These are phyloP conservation scores for Saturnia pavonia DNA, from an alignment of 2,888 invertebrate species.

Conservation along the genomic window DNA sequence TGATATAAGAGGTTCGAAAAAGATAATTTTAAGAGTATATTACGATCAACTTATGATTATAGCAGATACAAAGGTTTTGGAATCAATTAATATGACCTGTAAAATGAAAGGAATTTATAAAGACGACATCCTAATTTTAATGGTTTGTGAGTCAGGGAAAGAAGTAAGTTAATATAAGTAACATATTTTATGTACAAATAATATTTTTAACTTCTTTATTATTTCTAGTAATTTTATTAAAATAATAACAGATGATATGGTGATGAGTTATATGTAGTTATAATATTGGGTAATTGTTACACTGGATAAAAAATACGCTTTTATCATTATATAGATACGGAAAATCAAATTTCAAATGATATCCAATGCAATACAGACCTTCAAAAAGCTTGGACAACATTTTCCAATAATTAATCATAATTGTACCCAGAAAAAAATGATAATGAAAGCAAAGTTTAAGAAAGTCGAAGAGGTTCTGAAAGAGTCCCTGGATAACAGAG, in stretches of 20 bases:
- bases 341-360: constrained; percentile 69
- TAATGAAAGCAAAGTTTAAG: constrained; percentile 42
- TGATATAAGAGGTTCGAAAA: constrained; percentile 35
- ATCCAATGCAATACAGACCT: constrained; percentile 39
- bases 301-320: background rate
- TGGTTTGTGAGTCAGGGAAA: constrained; percentile 40
- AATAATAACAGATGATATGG: background rate
- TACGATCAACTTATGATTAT: constrained; percentile 61
- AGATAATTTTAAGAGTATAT: constrained; percentile 43
- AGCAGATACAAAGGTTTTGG: constrained; percentile 54
- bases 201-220: too few relatives aligned
- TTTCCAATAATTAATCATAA: constrained; percentile 56
- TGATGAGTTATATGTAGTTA: background rate
- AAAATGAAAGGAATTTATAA: constrained; percentile 68
- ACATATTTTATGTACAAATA: too few relatives aligned
- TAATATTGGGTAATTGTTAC: background rate
- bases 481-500: constrained; percentile 45
- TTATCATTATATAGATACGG: constrained; percentile 44
- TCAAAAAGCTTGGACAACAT: constrained; percentile 47
- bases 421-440: constrained; percentile 27
- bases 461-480: constrained; percentile 55
- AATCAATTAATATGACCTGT: constrained; percentile 55
- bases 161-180: constrained; percentile 43
- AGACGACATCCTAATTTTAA: constrained; percentile 59
- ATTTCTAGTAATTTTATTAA: background rate